Base-by-base conservation (phyloP, 2,113 vertebrate species). In the Ailurus styani region DNA sequence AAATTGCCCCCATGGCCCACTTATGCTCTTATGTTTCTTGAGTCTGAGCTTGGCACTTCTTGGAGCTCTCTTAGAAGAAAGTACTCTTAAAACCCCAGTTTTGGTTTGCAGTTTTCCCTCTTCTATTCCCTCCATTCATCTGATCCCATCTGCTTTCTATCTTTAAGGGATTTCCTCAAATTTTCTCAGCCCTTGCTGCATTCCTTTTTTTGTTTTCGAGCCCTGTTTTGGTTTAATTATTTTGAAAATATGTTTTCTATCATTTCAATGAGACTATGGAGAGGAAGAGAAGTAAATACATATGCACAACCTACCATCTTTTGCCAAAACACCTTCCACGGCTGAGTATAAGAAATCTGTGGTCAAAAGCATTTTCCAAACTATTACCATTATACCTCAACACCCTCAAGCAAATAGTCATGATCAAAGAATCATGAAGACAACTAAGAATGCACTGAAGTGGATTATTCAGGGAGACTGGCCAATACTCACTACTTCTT, bases 231-330 rank as follows among this genome's bases (percentile, higher is more conserved):
- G 4, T 70, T 95, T 98, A 88, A 79, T 77, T 93, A 79, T 52
- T 77, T 96, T 95, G 6, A 77, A 95, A 97, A 97, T 87, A 20
- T 90, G 54, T 75, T 82, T 97, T 95, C 29, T 90, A 66, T 85
- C 3, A 87, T 92, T 91, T 90, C 45, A 81, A 12, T 70, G 70
- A 70, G 27, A 81, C 52, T 92, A 29, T 37, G 42, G 47, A 75
- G 96, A 73, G 60, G 47, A 79, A 84, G 31, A 96, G 10, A 78
- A 75, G 47, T 92, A 96, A 93, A 79, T 83, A 29, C 18, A 54
- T 78, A 31, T 87, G n/a, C 8, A 70, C 12, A 42, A 64, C 78
- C 57, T 25, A 83, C 78, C 21, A 60, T 86, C 40, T 93, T 96
- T 93, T 12, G 2, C 42, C 42, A 87, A 81, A 95, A 84, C 11